Base-by-base conservation (phyloP, 2,888 invertebrate species). In the Tyria jacobaeae region DNA sequence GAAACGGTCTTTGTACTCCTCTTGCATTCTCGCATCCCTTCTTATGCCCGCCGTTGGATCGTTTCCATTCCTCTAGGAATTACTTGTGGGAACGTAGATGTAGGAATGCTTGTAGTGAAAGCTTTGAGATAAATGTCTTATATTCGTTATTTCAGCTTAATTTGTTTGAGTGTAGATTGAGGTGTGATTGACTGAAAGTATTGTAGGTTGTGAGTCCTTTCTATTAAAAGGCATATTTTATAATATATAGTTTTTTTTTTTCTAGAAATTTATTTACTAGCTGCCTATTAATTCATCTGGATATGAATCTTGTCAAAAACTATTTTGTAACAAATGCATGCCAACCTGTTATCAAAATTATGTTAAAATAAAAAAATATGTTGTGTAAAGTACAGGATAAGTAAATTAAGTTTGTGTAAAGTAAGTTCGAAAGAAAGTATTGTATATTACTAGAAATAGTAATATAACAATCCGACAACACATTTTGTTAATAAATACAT, bases 11-110 rank as follows among this genome's bases (percentile, higher is more conserved):
- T 77, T 79, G 76, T 75, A 62, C 66, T 53, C 44, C 53, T 25
- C 56, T 60, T 57, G 57, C 54, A 39, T 56, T 31, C 59, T 12
- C 24, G 48, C 39, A 47, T 58, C 49, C 56, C 37, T 56, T 50
- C 64, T 56, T 64, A 64, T 60, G 58, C 66, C 51, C 60, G 56
- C 59, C 69, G 51, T 71, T 69, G 73, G 68, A 78, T 78, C 52
- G 68, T 57, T 70, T 41, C 44, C 70, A 76, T 76, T 78, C 79
- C 76, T 73, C 64, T 62, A 75, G 78, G 77, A 81, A 81, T 82
- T 83, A 78, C 76, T 79, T 79, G 64, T 55, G 60, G 56, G 60
- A 56, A 64, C 60, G 56, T 57, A 58, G 60, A 64, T 60, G 64
- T 64, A 54, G 7, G 57, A 68, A 71, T 57, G 55, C 5, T 60